Conservation (phyloP, 2,797 vertebrate genomes). For the Oreortyx pictus region DNA sequence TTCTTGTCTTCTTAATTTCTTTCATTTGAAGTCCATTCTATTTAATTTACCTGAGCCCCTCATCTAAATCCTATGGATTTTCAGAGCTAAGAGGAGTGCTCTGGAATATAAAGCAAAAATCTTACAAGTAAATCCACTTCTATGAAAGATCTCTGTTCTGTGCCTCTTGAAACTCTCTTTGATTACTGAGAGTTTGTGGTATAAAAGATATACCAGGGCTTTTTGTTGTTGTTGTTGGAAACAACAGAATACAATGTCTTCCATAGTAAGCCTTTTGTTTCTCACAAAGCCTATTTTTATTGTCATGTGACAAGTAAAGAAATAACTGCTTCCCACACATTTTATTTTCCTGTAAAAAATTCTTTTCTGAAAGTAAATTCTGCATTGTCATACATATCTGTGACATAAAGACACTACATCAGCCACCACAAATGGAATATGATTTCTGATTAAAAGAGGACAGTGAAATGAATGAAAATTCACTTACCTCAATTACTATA, state of each 20-base stretch:
- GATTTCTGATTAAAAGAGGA: not conserved
- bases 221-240: not conserved
- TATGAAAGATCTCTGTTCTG: not conserved
- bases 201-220: not conserved
- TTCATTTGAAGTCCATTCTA: not conserved
- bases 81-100: not conserved
- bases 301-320: slow-evolving; percentile 30
- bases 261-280: slow-evolving; percentile 37
- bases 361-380: not conserved
- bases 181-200: not conserved
- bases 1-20: not conserved
- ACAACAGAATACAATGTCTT: not conserved
- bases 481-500: not conserved
- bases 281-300: slow-evolving; percentile 9
- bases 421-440: not conserved
- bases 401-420: not conserved
- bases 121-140: not conserved
- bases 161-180: not conserved
- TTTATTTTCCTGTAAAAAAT: slow-evolving; percentile 30
- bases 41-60: not conserved
- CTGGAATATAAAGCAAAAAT: not conserved
- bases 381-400: not conserved
- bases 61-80: not conserved
- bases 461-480: not conserved
- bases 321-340: not conserved